Conservation (phyloP, 2,113 vertebrate species). For the Leptosomus discolor region DNA sequence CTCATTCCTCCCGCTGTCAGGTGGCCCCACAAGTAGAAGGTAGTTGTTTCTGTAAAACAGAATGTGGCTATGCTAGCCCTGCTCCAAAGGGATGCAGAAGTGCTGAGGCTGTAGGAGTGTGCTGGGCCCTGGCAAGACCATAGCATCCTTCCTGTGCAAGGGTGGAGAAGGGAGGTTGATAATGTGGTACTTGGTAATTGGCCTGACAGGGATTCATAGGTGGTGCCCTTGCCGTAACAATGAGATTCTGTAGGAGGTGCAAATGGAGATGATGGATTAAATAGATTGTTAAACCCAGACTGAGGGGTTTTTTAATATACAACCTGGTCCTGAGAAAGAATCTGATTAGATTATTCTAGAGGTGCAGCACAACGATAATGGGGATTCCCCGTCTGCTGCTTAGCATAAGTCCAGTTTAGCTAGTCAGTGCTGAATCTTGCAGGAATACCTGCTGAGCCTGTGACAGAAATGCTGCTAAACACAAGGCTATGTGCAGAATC, state of each 20-base stretch:
- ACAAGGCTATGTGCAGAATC: not conserved
- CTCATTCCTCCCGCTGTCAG: not conserved
- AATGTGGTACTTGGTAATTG: not conserved
- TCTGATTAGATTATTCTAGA: not conserved
- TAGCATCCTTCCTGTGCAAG: not conserved
- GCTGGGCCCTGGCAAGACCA: not conserved
- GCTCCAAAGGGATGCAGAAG: not conserved
- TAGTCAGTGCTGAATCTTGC: not conserved
- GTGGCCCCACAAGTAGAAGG: not conserved
- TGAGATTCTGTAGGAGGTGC: not conserved
- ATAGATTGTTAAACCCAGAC: not conserved
- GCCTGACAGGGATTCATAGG: not conserved
- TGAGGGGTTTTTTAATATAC: not conserved
- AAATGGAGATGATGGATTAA: not conserved
- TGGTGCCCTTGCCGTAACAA: not conserved
- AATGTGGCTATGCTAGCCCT: not conserved
- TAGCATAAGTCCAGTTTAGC: not conserved
- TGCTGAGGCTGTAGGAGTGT: not conserved
- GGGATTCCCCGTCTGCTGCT: not conserved
- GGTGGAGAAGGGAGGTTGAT: rapidly evolving
- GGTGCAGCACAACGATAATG: not conserved
- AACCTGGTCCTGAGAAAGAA: not conserved
- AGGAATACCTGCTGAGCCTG: not conserved
- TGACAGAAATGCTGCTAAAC: not conserved
- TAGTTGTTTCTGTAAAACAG: not conserved